phyloP scores from a whole-genome alignment of 2,888 invertebrate genomes.

The Drosophila hamatofila region DNA sequence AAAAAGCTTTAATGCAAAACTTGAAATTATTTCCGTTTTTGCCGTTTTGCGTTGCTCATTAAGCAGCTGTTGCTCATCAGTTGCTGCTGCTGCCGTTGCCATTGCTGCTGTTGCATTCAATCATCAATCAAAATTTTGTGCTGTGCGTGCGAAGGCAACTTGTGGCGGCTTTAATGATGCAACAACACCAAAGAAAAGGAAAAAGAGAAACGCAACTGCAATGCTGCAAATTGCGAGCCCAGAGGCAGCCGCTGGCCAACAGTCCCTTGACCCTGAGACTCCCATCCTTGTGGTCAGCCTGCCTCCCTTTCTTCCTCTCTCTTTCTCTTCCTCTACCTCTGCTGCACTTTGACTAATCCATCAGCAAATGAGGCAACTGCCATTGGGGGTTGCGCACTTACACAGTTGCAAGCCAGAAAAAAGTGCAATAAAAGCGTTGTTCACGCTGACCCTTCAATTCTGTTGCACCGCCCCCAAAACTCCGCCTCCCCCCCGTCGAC shows the following conservation, averaged over 20 bases:
- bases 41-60: slow-evolving; percentile 64
- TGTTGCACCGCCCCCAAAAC: slow-evolving; percentile 5
- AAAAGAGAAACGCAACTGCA: slow-evolving; percentile 35
- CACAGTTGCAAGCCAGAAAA: slow-evolving; percentile 22
- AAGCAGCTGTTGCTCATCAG: slow-evolving; percentile 75
- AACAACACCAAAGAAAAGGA: slow-evolving; percentile 6
- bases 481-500: neutral
- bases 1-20: neutral
- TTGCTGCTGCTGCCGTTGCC: slow-evolving; percentile 34
- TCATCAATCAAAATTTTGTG: slow-evolving; percentile 79
- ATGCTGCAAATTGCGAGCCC: slow-evolving; percentile 47
- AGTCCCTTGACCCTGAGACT: slow-evolving; percentile 40
- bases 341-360: slow-evolving; percentile 79
- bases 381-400: slow-evolving; percentile 49
- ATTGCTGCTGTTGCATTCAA: slow-evolving; percentile 66
- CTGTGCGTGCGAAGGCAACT: slow-evolving; percentile 73
- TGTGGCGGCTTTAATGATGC: slow-evolving; percentile 63
- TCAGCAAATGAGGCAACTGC: slow-evolving; percentile 76
- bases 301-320: neutral
- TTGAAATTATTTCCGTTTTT: slow-evolving; percentile 49
- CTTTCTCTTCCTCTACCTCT: neutral
- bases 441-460: slow-evolving; percentile 55
- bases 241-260: slow-evolving; percentile 30
- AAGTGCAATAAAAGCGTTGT: slow-evolving; percentile 62
- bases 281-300: slow-evolving; percentile 22